phyloP scores from a whole-genome alignment of 2,113 vertebrate genomes.

The Eudyptes chrysolophus region DNA sequence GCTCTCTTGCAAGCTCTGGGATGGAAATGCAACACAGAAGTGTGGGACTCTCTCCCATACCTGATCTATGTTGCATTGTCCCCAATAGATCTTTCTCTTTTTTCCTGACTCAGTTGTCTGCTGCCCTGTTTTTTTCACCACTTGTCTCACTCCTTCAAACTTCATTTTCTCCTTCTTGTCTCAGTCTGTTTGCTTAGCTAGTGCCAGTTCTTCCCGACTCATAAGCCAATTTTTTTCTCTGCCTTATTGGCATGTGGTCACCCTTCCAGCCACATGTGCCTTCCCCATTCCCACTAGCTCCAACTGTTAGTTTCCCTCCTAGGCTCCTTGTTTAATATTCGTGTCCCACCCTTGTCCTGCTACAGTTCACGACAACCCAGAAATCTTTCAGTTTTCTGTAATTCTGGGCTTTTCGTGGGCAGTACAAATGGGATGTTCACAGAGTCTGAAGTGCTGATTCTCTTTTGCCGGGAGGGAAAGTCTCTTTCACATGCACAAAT shows the following conservation, averaged over 20 bases:
- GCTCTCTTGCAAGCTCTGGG: neutral
- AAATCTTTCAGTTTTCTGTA: neutral
- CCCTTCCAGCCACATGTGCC: neutral
- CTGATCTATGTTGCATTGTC: accelerated
- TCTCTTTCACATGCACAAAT: neutral
- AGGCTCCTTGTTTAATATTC: neutral
- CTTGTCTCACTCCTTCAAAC: neutral
- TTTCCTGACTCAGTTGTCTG: neutral
- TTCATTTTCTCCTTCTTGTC: neutral
- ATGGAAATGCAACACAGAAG: neutral
- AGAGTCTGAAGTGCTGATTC: neutral
- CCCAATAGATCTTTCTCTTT: neutral
- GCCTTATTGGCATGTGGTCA: neutral
- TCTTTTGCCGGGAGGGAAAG: neutral
- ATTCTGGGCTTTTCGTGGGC: neutral
- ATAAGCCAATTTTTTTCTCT: neutral
- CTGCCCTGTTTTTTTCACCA: neutral
- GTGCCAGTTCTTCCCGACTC: neutral
- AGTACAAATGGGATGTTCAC: neutral
- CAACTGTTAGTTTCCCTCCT: neutral
- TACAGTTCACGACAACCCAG: neutral
- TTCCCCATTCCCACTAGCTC: neutral
- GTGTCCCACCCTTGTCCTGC: neutral
- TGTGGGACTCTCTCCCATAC: neutral
- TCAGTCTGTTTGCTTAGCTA: neutral